These are phyloP conservation scores for Macrobrachium nipponense DNA, from an alignment of 1,140 invertebrate species.

Conservation along the genomic window DNA sequence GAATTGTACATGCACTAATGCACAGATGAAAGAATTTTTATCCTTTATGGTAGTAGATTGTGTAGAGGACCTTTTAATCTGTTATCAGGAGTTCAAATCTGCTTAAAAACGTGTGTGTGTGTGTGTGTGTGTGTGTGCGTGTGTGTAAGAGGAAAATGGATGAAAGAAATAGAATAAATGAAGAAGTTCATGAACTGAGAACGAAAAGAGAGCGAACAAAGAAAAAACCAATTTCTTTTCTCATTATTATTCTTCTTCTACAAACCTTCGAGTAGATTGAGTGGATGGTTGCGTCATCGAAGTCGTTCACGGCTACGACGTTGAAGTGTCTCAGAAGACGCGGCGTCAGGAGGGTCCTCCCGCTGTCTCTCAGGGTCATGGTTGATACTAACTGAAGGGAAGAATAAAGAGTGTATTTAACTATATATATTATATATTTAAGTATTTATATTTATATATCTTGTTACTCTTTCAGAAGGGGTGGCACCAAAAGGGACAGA, in stretches of 20 bases:
- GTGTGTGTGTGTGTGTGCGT: no score
- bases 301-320: slow-evolving; percentile 89
- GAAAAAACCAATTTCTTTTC: not conserved
- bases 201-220: not conserved
- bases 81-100: no score
- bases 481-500: no score
- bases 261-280: slow-evolving; percentile 80
- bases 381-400: slow-evolving; percentile 80
- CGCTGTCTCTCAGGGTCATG: slow-evolving; percentile 87
- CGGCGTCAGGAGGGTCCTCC: slow-evolving; percentile 86
- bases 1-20: no score
- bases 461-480: no score
- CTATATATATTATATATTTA: not conserved
- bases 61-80: no score
- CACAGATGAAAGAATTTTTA: no score
- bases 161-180: no score
- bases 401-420: slow-evolving; percentile 2
- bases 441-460: no score
- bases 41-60: no score
- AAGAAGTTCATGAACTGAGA: not conserved
- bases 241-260: not conserved
- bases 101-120: no score
- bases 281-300: slow-evolving; percentile 84
- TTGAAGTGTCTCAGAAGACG: slow-evolving; percentile 93
- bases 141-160: no score